A percentile compares a stretch with the other conserved stretches of the same genome.
phyloP scores from a whole-genome alignment of 2,888 invertebrate genomes.

The Thecocarcelia acutangulata region DNA sequence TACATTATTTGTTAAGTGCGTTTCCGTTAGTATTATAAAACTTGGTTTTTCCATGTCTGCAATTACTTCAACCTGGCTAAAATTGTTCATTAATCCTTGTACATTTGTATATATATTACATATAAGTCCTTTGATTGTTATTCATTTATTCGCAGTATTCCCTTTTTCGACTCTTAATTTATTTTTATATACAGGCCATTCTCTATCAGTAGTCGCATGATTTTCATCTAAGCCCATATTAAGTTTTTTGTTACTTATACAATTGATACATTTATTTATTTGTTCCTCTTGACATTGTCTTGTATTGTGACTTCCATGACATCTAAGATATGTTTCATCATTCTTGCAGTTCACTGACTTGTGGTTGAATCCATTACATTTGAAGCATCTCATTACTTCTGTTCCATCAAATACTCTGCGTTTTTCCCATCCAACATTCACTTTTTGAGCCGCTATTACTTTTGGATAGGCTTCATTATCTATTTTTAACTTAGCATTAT shows the following conservation, averaged over 20 bases:
- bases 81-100: not conserved
- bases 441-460: not conserved
- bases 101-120: not conserved
- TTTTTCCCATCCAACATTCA: slow-evolving; percentile 17
- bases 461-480: not conserved
- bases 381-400: not conserved
- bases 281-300: not conserved
- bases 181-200: not conserved
- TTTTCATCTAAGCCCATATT: not conserved
- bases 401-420: slow-evolving; percentile 11
- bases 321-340: slow-evolving; percentile 1
- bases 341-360: not conserved
- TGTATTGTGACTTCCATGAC: slow-evolving; percentile 6
- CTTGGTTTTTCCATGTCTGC: too few relatives aligned
- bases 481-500: slow-evolving; percentile 1
- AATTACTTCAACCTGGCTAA: not conserved
- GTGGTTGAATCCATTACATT: slow-evolving; percentile 13
- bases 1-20: not conserved
- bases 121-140: not conserved
- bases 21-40: not conserved
- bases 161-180: not conserved
- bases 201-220: not conserved
- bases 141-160: not conserved
- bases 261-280: not conserved
- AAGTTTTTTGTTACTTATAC: not conserved